Conservation (phyloP, 2,113 vertebrate species). For the Rhabdomys dilectus region DNA sequence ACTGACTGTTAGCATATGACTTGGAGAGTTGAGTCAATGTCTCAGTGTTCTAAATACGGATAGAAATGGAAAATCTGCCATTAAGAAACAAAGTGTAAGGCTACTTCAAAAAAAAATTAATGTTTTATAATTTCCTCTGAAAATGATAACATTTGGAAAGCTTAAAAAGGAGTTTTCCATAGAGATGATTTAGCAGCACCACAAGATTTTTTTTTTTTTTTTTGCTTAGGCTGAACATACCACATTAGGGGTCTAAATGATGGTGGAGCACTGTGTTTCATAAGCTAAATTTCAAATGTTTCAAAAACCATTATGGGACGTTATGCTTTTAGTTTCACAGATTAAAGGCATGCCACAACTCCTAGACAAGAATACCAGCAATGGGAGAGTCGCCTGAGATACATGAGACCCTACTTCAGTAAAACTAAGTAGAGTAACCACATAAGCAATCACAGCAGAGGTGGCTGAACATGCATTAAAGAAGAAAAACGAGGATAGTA, state of each 20-base stretch:
- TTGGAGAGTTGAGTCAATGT: background rate
- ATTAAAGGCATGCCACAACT: background rate
- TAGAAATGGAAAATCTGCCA: background rate
- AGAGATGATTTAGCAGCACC: constrained; percentile 28
- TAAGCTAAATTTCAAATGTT: background rate
- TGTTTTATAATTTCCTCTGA: background rate
- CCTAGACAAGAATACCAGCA: background rate
- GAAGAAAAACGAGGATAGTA: background rate
- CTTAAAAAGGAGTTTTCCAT: constrained; percentile 29
- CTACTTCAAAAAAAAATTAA: background rate
- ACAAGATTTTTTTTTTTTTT: background rate
- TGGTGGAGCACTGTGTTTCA: background rate
- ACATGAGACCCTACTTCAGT: background rate
- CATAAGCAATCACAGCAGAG: background rate
- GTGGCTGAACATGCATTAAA: background rate
- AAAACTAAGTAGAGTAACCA: background rate
- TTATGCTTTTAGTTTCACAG: background rate
- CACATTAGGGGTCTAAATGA: background rate
- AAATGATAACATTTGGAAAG: background rate
- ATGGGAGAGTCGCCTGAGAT: background rate
- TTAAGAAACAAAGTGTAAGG: constrained; percentile 17
- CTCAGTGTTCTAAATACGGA: background rate
- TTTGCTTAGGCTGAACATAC: background rate
- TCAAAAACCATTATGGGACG: background rate
- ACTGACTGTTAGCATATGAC: background rate